Evolutionary conservation across 2,113 vertebrate genomes (phyloP), one percentile per base, ranked within the genome.

Genomic region (Takifugu bimaculatus): DNA sequence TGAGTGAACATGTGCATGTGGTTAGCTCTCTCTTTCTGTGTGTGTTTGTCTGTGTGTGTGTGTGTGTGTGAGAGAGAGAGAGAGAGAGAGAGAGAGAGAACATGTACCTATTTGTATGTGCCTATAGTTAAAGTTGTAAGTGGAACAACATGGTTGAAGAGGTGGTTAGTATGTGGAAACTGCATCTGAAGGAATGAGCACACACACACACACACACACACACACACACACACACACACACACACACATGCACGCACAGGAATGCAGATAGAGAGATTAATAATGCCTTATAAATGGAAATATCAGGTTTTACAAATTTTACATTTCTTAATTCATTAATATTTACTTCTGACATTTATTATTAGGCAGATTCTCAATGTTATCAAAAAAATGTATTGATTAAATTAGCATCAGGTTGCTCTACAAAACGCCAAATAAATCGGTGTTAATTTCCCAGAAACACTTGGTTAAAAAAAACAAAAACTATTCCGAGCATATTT

Each of bases 1-100:
- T 68, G 77, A 85, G 83, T 58, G 84, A 87, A 92, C 91, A 92
- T 91, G 82, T 91, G 91, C 82, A 88, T 89, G 88, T 88, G 91
- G 87, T 91, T 92, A 86, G 81, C 68, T 57, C 50, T 51, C 32
- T 51, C 35, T 73, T 63, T 75, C 42, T 72, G 52, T 60, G 52
- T 51, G 39, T 60, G 48, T 61, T 26, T 64, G 39, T 48, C 11
- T 60, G 10, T 60, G 51, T 52, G 63, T 54, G 59, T 59, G 47
- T 51, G 50, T 59, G 45, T 62, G 72, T 72, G 78, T 71, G n/a
- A n/a, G n/a, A n/a, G n/a, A 20, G 20, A 20, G 20, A 1, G 20
- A 20, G 20, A 20, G 20, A 20, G 20, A 20, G 20, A 20, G 20
- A 20, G 20, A 20, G 20, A 20, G 20, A 20, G 20, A 20, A 20